These are phyloP conservation scores for Ophion costatus DNA, from an alignment of 2,888 invertebrate genomes.

Conservation along the genomic window DNA sequence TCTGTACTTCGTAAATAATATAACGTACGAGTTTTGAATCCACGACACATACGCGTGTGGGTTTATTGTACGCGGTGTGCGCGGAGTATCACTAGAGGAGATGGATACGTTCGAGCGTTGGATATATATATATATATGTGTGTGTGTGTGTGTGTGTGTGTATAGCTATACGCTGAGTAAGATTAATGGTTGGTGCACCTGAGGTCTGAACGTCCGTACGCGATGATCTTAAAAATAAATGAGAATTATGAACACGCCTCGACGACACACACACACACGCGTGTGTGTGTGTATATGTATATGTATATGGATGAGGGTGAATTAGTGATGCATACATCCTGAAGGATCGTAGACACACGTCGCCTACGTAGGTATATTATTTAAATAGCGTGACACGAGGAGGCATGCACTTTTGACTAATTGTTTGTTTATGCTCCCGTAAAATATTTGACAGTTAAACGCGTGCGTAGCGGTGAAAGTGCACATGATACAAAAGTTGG, in stretches of 20 bases:
- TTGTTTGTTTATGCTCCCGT: constrained; percentile 33
- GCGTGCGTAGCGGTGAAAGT: constrained; percentile 26
- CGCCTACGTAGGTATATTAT: neutral
- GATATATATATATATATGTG: neutral
- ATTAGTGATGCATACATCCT: no score
- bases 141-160: no score
- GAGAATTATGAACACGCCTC: constrained; percentile 25
- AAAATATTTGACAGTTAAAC: constrained; percentile 46
- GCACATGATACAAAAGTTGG: neutral
- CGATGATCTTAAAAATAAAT: constrained; percentile 40
- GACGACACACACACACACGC: no score
- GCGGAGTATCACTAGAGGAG: constrained; percentile 4
- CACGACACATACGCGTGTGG: neutral
- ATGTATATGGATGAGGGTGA: no score
- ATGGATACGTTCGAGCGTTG: neutral
- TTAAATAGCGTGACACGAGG: constrained; percentile 7
- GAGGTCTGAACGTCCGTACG: constrained; percentile 31
- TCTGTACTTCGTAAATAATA: constrained; percentile 34
- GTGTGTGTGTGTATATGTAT: neutral
- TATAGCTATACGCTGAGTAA: neutral
- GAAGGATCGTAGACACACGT: no score
- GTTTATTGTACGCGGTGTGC: neutral
- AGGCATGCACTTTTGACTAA: constrained; percentile 45
- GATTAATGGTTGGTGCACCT: constrained; percentile 53
- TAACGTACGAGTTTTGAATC: neutral